phyloP scores from a whole-genome alignment of 2,797 vertebrate genomes.

The Pseudomugil gertrudae region DNA sequence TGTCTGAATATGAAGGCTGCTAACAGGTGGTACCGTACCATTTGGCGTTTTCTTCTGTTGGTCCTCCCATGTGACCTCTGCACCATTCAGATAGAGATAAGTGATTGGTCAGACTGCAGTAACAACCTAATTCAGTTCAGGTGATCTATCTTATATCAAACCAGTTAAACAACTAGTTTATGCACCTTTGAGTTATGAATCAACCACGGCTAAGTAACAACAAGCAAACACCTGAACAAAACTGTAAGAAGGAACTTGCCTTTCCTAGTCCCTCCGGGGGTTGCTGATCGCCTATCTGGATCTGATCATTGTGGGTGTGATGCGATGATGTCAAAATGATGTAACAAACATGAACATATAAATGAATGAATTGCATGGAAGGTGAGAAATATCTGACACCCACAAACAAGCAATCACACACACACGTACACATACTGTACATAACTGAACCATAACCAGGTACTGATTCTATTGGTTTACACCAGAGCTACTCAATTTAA shows the following conservation, averaged over 20 bases:
- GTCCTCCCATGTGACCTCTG: constrained; percentile 98
- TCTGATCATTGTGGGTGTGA: constrained; percentile 68
- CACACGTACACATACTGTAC: background rate
- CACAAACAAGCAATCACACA: background rate
- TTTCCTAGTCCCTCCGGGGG: constrained; percentile 91
- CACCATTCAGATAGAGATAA: constrained; percentile 79
- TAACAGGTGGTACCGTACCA: constrained; percentile 79
- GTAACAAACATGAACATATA: constrained; percentile 23
- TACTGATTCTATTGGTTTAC: background rate
- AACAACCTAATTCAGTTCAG: constrained; percentile 1
- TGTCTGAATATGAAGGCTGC: constrained; percentile 18
- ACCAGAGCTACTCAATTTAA: too few relatives aligned
- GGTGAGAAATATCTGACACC: background rate
- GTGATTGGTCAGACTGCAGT: constrained; percentile 42
- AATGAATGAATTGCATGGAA: constrained; percentile 15
- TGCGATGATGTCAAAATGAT: constrained; percentile 18
- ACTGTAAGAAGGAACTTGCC: constrained; percentile 82
- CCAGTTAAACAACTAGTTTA: constrained; percentile 13
- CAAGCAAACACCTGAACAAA: constrained; percentile 6
- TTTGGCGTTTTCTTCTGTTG: constrained; percentile 89
- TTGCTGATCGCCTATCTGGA: constrained; percentile 83
- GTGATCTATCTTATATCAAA: constrained; percentile 13
- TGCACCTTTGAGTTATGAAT: background rate
- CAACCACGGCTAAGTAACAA: background rate
- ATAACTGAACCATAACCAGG: background rate